Base-by-base conservation (phyloP, 2,888 invertebrate species). In the Orthosia gracilis region DNA sequence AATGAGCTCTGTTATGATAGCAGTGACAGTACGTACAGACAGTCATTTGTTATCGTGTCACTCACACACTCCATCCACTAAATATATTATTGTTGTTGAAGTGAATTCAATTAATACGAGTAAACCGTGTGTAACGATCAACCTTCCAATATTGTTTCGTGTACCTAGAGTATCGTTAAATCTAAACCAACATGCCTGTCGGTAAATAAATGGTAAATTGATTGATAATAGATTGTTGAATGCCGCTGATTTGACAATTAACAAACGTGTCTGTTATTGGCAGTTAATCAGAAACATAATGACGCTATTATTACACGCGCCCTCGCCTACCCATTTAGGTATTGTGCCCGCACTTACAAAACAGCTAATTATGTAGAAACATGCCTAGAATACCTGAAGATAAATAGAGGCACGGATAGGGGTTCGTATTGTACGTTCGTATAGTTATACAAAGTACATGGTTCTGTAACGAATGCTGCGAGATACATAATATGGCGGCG, bases 31-130 rank as follows among this genome's bases (percentile, higher is more conserved):
- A 45, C 45, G 45, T 31, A 55, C 47, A 31, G 54, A 64, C 76
- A 63, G 62, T 55, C 26, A 57, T 55, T 55, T 68, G 55, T 67
- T 61, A 68, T 71, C 66, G 52, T 17, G 52, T 45, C 64, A 64
- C 63, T 55, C 65, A n/a, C 69, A 58, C 54, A 63, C 31, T 55
- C 21, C 59, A 40, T n/a, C 59, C 54, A 77, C 69, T n/a, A 76
- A 58, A 69, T 76, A 50, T 55, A 69, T 79, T 49, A 58, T 79
- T 69, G 57, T 70, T 70, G 23, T 64, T 77, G 58, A 67, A 70
- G 64, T 77, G 78, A 77, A 67, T 80, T 64, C 21, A 78, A 82
- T 82, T 65, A 77, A 57, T 65, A n/a, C n/a, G n/a, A n/a, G n/a
- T n/a, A 68, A 80, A 65, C n/a, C 13, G 55, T 26, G 2, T 54